Conservation (phyloP, 2,888 invertebrate genomes). For the Mesorhabditis belari region DNA sequence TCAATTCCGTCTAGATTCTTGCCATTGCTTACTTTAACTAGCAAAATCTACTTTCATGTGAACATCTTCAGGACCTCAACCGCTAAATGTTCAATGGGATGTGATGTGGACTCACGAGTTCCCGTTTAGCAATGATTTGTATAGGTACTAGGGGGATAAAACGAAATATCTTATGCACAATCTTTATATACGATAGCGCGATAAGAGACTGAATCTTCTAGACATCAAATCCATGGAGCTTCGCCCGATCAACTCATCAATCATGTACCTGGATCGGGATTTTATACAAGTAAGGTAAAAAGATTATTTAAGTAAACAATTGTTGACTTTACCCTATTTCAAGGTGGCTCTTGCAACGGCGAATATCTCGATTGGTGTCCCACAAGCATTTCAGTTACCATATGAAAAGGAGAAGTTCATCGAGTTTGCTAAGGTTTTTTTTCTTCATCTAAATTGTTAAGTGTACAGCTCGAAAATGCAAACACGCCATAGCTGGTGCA, state of each 20-base stretch:
- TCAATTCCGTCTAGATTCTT: too few relatives aligned
- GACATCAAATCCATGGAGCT: constrained; percentile 53
- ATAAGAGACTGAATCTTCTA: too few relatives aligned
- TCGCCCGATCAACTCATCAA: constrained; percentile 74
- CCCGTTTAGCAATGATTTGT: constrained; percentile 63
- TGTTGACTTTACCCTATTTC: background rate
- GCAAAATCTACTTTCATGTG: too few relatives aligned
- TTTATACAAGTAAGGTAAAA: constrained; percentile 77
- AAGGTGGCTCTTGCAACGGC: constrained; percentile 71
- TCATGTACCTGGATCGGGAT: constrained; percentile 88
- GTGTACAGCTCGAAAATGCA: too few relatives aligned
- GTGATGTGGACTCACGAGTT: constrained; percentile 90
- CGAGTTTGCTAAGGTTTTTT: constrained; percentile 6
- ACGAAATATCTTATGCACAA: too few relatives aligned
- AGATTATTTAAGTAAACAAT: background rate
- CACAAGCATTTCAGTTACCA: constrained; percentile 80
- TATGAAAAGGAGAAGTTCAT: constrained; percentile 66
- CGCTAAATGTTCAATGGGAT: constrained; percentile 65
- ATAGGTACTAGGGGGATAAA: too few relatives aligned
- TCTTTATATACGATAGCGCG: too few relatives aligned
- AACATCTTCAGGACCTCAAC: constrained; percentile 1
- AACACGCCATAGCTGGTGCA: too few relatives aligned
- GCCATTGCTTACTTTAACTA: too few relatives aligned
- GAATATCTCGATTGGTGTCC: constrained; percentile 70
- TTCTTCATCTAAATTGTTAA: too few relatives aligned